phyloP scores from a whole-genome alignment of 2,888 invertebrate species.

The Chalcosyrphus nemorum region DNA sequence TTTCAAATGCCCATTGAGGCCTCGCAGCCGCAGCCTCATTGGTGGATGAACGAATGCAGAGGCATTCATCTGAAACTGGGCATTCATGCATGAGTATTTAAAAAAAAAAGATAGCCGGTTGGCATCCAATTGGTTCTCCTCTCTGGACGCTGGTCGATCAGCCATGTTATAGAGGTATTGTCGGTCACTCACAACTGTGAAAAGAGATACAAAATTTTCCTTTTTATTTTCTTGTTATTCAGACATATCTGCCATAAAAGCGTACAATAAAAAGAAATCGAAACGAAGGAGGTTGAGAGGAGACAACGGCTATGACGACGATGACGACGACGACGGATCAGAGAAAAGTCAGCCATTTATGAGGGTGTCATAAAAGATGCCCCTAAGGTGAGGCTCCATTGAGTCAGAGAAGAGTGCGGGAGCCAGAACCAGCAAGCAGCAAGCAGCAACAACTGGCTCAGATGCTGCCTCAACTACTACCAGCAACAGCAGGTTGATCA shows the following conservation, averaged over 20 bases:
- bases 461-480: constrained; percentile 34
- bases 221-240: constrained; percentile 22
- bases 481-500: constrained; percentile 56
- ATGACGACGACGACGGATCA: constrained; percentile 39
- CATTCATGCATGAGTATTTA: constrained; percentile 14
- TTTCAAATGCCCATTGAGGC: constrained; percentile 46
- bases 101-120: constrained; percentile 33
- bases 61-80: constrained; percentile 12
- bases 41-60: constrained; percentile 19
- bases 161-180: constrained; percentile 68
- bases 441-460: constrained; percentile 55
- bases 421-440: too few relatives aligned
- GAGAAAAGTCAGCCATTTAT: constrained; percentile 68
- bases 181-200: constrained; percentile 60
- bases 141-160: constrained; percentile 51
- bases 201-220: constrained; percentile 30
- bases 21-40: constrained; percentile 51
- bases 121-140: constrained; percentile 64
- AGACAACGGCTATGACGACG: constrained; percentile 1
- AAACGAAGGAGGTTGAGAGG: constrained; percentile 27
- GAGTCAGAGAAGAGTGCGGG: constrained; percentile 60
- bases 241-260: constrained; percentile 58
- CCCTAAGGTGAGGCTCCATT: constrained; percentile 68
- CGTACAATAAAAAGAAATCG: constrained; percentile 52
- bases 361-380: constrained; percentile 62